Evolutionary conservation across 2,888 invertebrate species (phyloP).

Genomic region (Pharmacophagus antenor): DNA sequence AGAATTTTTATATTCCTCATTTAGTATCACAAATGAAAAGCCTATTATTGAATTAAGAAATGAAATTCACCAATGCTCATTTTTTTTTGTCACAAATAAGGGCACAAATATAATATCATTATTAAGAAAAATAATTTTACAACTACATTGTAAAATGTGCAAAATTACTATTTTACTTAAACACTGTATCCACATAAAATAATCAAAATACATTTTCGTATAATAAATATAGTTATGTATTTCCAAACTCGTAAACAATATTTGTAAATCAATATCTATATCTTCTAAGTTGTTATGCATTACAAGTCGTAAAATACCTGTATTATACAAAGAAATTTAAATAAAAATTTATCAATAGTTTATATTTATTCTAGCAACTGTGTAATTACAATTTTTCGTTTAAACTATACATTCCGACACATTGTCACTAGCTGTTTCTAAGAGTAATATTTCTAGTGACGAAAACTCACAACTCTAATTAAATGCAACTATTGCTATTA

Average conservation of each 20-base stretch:
- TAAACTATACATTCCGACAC: neutral
- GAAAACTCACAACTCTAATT: neutral
- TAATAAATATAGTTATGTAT: too few relatives aligned
- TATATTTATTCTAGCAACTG: too few relatives aligned
- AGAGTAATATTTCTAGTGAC: neutral
- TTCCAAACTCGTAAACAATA: too few relatives aligned
- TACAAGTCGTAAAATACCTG: neutral
- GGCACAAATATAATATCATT: too few relatives aligned
- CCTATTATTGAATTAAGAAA: neutral
- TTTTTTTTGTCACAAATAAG: too few relatives aligned
- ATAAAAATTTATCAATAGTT: neutral
- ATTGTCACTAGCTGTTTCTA: neutral
- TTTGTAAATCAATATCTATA: too few relatives aligned
- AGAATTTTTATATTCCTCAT: constrained; percentile 8
- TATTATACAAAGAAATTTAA: neutral
- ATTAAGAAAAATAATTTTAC: neutral
- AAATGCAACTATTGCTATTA: neutral
- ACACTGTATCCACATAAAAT: too few relatives aligned
- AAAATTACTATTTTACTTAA: neutral
- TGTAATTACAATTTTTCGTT: neutral
- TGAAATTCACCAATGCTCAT: neutral
- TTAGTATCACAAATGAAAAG: neutral
- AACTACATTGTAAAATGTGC: neutral
- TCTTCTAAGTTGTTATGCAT: neutral
- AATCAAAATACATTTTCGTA: too few relatives aligned